Evolutionary conservation across 2,888 invertebrate species (phyloP), one percentile per base, ranked within the genome.

Genomic region (Strigamia crassipes): DNA sequence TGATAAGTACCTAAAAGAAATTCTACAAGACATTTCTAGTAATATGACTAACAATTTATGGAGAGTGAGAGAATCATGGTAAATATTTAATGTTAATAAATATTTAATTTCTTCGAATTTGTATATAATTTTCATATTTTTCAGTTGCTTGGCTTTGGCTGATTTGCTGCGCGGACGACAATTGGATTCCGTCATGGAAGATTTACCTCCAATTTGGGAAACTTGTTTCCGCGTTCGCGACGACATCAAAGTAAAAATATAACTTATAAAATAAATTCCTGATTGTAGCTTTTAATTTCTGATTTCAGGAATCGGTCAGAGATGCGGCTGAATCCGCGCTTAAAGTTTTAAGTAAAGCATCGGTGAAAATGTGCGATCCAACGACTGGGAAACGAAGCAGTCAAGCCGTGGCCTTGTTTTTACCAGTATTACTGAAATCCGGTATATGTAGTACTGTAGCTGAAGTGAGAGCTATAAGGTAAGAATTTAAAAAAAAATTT

Each of bases 221-320:
- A 93, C 94, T 86, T 88, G 96, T 83, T 95, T 97, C 87, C 90
- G 96, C 23, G 96, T 97, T 0, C 94, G 96, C 93, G 97, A 97
- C 87, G 97, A 97, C 88, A 94, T 96, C 85, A 85, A 94, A 90
- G 94, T 94, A 87, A 85, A 83, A n/a, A n/a, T n/a, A n/a, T n/a
- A n/a, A n/a, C n/a, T n/a, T n/a, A n/a, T n/a, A n/a, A n/a, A n/a
- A n/a, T n/a, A n/a, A n/a, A n/a, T n/a, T n/a, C n/a, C n/a, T n/a
- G 8, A 21, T 56, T 42, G 66, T 18, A 31, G 31, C n/a, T n/a
- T n/a, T 77, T 21, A 5, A 38, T 5, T 31, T 21, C 6, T 34
- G 6, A 27, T 84, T 84, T n/a, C 84, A 88, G 87, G 89, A 89
- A 84, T 88, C 89, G 77, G 88, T 88, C 3, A 85, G 89, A 79